A percentile compares a stretch with the other conserved stretches of the same genome.
phyloP scores from a whole-genome alignment of 2,888 invertebrate genomes.

The Griposia aprilina region DNA sequence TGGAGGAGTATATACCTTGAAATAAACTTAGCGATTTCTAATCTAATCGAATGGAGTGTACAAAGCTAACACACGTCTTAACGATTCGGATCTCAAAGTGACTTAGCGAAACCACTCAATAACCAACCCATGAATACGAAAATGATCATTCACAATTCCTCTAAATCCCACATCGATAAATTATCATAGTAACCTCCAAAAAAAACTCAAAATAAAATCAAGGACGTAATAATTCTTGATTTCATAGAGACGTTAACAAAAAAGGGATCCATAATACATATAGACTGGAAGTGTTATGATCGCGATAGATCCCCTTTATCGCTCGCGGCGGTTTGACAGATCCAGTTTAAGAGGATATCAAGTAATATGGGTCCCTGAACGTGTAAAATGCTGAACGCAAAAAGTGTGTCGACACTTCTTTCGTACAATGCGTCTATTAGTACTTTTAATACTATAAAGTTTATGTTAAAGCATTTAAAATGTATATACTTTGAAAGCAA shows the following conservation, averaged over 20 bases:
- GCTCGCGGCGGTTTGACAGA: slow-evolving; percentile 73
- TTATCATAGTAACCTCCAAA: slow-evolving; percentile 46
- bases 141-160: slow-evolving; percentile 22
- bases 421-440: not conserved
- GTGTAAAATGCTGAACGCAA: slow-evolving; percentile 54
- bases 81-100: slow-evolving; percentile 16
- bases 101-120: not conserved
- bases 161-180: slow-evolving; percentile 35
- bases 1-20: too few species aligned
- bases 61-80: not conserved
- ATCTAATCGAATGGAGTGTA: not conserved
- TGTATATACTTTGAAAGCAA: not conserved
- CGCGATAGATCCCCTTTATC: slow-evolving; percentile 76
- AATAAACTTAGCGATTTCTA: not conserved
- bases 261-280: slow-evolving; percentile 69
- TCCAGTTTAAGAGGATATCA: slow-evolving; percentile 70
- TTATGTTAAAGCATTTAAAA: not conserved
- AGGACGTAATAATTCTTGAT: slow-evolving; percentile 52
- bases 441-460: slow-evolving; percentile 1
- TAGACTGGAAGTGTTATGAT: slow-evolving; percentile 73
- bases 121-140: slow-evolving; percentile 19
- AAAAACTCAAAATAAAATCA: slow-evolving; percentile 53
- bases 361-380: slow-evolving; percentile 53
- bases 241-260: slow-evolving; percentile 70
- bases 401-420: slow-evolving; percentile 35